A percentile compares a stretch with the other conserved stretches of the same genome.
Conservation (phyloP, 2,113 vertebrate species). For the Aegithalos caudatus region DNA sequence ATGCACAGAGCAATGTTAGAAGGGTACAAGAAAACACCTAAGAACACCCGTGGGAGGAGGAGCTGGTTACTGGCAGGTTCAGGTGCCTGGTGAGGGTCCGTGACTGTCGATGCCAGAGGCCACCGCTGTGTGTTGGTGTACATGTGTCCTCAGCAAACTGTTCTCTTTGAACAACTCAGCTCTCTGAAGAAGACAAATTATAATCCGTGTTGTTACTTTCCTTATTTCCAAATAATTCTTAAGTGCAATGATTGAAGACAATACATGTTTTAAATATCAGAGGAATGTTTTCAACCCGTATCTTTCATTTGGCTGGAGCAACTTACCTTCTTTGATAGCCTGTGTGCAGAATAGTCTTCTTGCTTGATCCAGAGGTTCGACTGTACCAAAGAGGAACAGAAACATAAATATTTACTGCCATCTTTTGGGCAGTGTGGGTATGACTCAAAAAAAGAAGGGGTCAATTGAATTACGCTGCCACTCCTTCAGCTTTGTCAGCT, state of each 20-base stretch:
- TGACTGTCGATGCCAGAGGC: neutral
- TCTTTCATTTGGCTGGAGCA: neutral
- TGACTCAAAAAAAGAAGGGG: neutral
- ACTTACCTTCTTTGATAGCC: neutral
- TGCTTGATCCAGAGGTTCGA: neutral
- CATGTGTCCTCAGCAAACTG: neutral
- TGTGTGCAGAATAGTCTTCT: neutral
- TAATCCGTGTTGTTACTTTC: neutral
- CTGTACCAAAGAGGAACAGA: neutral
- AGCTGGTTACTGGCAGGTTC: neutral
- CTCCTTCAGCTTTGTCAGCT: neutral
- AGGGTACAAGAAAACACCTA: neutral
- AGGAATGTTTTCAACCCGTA: neutral
- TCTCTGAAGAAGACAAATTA: neutral
- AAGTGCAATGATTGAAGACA: neutral
- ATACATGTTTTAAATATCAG: neutral
- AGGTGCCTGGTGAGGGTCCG: neutral
- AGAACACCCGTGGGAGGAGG: neutral
- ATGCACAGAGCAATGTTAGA: neutral
- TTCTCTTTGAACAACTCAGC: neutral
- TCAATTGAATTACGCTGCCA: rapidly evolving
- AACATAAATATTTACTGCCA: conserved; percentile 61
- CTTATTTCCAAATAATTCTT: neutral
- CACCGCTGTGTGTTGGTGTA: neutral
- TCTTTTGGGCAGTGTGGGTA: conserved; percentile 55